Conservation (phyloP, 2,113 vertebrate species). For the Phaethornis superciliosus region DNA sequence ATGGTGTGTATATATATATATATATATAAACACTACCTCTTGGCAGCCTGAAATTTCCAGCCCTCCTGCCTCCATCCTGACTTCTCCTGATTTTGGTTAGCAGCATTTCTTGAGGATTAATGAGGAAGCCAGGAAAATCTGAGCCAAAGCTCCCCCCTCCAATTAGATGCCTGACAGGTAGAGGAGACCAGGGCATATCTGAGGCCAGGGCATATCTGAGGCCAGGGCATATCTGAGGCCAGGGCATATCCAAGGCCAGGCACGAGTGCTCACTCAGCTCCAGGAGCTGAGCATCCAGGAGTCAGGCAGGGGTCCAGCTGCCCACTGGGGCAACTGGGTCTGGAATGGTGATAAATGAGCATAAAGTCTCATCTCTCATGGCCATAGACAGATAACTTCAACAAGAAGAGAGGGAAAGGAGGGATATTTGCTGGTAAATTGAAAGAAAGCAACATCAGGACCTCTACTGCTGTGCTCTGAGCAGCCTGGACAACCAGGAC, state of each 20-base stretch:
- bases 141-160: conserved; percentile 21
- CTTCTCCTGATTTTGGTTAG: conserved; percentile 35
- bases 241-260: background rate
- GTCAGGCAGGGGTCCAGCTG: conserved; percentile 13
- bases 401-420: background rate
- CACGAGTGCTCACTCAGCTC: accelerated
- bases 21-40: background rate
- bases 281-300: background rate
- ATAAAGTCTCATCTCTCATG: conserved; percentile 18
- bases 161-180: background rate
- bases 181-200: background rate
- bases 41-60: conserved; percentile 8
- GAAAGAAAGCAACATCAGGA: conserved; percentile 4
- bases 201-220: too few species aligned
- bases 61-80: background rate
- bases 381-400: conserved; percentile 27
- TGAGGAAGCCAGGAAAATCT: conserved; percentile 1
- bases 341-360: conserved; percentile 18
- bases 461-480: background rate
- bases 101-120: conserved; percentile 3
- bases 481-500: background rate
- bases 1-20: background rate
- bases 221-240: too few species aligned
- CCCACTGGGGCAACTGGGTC: background rate
- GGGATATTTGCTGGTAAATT: background rate